These are phyloP conservation scores for Antitype chi DNA, from an alignment of 2,888 invertebrate species.

Conservation along the genomic window DNA sequence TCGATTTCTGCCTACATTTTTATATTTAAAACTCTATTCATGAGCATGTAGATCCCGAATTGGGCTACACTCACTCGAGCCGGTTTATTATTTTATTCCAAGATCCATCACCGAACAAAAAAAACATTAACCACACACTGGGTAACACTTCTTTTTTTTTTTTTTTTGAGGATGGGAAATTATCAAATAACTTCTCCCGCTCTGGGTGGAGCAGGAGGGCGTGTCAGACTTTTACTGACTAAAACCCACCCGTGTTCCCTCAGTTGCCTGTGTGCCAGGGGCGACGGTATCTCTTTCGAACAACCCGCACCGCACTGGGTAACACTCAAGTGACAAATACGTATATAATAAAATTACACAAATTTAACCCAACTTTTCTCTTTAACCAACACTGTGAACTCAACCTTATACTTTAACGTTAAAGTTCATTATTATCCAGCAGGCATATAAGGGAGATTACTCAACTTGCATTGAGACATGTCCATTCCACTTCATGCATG, in stretches of 20 bases:
- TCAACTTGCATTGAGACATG: slow-evolving; percentile 53
- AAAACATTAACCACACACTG: slow-evolving; percentile 36
- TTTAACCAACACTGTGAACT: background rate
- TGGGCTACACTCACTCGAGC: slow-evolving; percentile 1
- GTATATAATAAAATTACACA: slow-evolving; percentile 40
- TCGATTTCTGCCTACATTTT: background rate
- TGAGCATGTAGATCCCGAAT: slow-evolving; percentile 3
- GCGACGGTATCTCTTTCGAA: too few relatives aligned
- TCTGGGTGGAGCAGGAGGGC: too few relatives aligned
- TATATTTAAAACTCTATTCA: background rate
- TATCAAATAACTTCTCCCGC: too few relatives aligned
- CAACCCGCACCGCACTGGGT: too few relatives aligned
- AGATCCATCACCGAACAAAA: slow-evolving; percentile 23
- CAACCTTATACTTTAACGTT: background rate
- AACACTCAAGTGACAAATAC: slow-evolving; percentile 44
- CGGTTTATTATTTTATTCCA: slow-evolving; percentile 16
- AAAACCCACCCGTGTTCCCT: too few relatives aligned
- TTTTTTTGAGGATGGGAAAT: too few relatives aligned
- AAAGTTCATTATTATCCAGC: slow-evolving; percentile 20
- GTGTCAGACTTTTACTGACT: too few relatives aligned
- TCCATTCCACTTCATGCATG: slow-evolving; percentile 67
- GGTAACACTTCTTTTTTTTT: too few relatives aligned
- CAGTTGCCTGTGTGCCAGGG: too few relatives aligned
- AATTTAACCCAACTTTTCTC: slow-evolving; percentile 23
- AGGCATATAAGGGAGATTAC: slow-evolving; percentile 33